These are phyloP conservation scores for Gymnothorax javanicus DNA, from an alignment of 2,797 vertebrate species.

Conservation along the genomic window DNA sequence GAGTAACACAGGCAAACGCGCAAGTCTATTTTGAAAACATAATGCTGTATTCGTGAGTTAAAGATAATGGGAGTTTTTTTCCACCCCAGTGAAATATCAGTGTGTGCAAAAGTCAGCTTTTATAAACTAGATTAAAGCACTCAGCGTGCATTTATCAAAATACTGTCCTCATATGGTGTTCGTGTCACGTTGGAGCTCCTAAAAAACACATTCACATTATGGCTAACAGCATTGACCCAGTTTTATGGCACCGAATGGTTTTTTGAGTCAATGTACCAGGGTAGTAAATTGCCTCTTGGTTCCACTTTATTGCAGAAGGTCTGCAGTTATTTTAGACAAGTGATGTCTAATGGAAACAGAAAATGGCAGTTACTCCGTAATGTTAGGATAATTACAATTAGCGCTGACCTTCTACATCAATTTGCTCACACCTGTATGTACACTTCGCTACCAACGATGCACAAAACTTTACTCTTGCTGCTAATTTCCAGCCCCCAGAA, in stretches of 20 bases:
- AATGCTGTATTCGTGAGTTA: not conserved
- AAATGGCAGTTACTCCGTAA: not conserved
- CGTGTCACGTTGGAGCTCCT: not conserved
- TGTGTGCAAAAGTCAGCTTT: not conserved
- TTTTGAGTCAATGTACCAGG: not conserved
- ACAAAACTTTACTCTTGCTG: not conserved
- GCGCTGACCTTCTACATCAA: not conserved
- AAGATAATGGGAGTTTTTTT: not conserved
- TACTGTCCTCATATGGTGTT: not conserved
- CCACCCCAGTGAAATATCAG: not conserved
- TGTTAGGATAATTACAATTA: not conserved
- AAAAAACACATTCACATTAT: not conserved
- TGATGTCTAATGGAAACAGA: not conserved
- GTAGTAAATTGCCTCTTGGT: not conserved
- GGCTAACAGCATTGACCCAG: not conserved
- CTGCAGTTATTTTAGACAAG: not conserved
- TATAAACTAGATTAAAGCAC: not conserved
- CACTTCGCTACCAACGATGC: not conserved
- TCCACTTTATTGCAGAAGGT: not conserved
- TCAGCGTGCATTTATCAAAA: not conserved
- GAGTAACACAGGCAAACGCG: not conserved
- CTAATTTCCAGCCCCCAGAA: not conserved
- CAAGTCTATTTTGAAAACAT: not conserved
- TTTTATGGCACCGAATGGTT: not conserved
- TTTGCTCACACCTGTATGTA: not conserved